These are phyloP conservation scores for Alfaro cultratus DNA, from an alignment of 2,797 vertebrate species.

Conservation along the genomic window DNA sequence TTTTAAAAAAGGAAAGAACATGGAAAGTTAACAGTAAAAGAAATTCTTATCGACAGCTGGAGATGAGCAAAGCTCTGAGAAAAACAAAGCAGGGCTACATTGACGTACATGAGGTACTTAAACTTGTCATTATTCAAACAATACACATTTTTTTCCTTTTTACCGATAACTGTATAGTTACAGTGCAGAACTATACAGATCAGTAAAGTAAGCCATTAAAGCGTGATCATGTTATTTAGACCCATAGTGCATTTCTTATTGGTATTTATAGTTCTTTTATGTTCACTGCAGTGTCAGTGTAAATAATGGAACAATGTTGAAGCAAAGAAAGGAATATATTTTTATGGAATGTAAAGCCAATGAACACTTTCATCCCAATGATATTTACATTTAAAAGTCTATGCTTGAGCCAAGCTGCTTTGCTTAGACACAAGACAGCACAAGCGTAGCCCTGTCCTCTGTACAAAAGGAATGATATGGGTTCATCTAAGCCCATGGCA, in stretches of 20 bases:
- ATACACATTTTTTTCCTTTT: neutral
- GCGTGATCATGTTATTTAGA: neutral
- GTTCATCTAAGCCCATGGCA: neutral
- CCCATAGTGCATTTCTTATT: neutral
- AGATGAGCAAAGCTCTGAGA: neutral
- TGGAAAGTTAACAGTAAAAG: neutral
- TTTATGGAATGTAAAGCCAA: neutral
- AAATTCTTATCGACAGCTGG: too few species aligned
- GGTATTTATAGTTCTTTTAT: neutral
- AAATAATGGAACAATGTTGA: neutral
- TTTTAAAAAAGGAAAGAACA: conserved; percentile 8
- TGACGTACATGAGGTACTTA: neutral
- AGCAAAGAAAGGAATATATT: neutral
- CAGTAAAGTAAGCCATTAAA: neutral
- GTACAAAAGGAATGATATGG: too few species aligned
- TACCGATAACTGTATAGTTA: neutral
- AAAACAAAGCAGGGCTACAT: neutral
- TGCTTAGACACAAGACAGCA: neutral
- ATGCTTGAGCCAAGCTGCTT: neutral
- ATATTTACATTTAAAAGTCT: neutral
- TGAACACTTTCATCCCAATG: neutral
- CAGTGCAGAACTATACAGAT: neutral
- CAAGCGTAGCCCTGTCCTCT: neutral
- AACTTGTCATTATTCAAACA: neutral
- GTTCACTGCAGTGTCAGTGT: neutral